Base-by-base conservation (phyloP, 2,888 invertebrate species). In the Dolichomitus sp. region DNA sequence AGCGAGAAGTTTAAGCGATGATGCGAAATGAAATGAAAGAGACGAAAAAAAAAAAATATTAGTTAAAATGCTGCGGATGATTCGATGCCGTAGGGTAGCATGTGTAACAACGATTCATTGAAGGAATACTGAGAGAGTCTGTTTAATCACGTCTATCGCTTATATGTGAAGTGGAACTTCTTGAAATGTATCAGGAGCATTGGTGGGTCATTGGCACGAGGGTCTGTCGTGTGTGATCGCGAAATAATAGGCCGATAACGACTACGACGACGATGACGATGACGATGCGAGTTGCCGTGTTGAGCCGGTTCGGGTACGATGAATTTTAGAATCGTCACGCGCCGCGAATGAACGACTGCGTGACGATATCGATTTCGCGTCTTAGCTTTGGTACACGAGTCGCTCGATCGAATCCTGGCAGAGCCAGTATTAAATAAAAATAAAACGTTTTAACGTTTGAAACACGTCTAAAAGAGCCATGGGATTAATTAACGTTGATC, bases 181-280 rank as follows among this genome's bases (percentile, higher is more conserved):
- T 84, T 85, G 61, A 65, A 83, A 83, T 83, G 77, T 80, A 83
- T 80, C 83, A 61, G 78, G 79, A 63, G 68, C 73, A 70, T 82
- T 73, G 79, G 81, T 61, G 76, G 80, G 77, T 48, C 69, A 74
- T 78, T 74, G 81, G 75, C 69, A 59, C 68, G 75, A 80, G 82
- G 81, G 80, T 85, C 84, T 76, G 83, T 79, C 80, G 70, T 66
- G 65, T 81, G 52, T 45, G 42, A 77, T 42, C 33, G 40, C 27
- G 54, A n/a, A 27, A 57, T 45, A 40, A 52, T 54, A 69, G 30
- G 33, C 59, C 17, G 74, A 74, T 52, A 70, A 80, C 37, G 27
- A 74, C 23, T 33, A 72, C 37, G 6, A 33, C 33, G 27, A 61
- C 40, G 65, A 74, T 19, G 27, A 68, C 57, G 57, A 68, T 48